Conservation (phyloP, 2,888 invertebrate species). For the Capitulum mitella region DNA sequence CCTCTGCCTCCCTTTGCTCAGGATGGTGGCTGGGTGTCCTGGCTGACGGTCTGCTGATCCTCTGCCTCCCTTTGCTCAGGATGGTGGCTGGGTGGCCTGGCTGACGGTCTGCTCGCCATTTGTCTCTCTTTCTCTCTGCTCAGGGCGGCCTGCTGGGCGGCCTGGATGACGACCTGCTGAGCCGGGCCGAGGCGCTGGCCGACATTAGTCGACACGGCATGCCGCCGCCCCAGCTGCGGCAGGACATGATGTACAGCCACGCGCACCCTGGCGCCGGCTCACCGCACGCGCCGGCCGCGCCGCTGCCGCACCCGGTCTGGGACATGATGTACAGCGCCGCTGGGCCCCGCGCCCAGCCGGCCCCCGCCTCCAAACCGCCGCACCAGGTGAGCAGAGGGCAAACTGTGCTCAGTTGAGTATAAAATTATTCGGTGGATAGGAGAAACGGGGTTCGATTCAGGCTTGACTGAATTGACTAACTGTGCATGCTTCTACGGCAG, state of each 20-base stretch:
- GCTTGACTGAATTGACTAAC: too few relatives aligned
- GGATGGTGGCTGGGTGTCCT: too few relatives aligned
- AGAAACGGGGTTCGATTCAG: too few relatives aligned
- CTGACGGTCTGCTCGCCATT: too few relatives aligned
- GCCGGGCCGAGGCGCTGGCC: conserved; percentile 86
- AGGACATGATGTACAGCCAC: conserved; percentile 78
- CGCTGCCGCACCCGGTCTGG: conserved; percentile 41
- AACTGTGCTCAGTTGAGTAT: too few relatives aligned
- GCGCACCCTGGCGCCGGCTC: conserved; percentile 67
- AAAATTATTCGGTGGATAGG: too few relatives aligned
- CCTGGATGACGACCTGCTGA: conserved; percentile 86
- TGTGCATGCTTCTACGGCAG: too few relatives aligned
- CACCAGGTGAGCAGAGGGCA: conserved; percentile 24
- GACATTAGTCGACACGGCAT: conserved; percentile 55
- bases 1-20: too few relatives aligned
- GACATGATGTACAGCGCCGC: conserved; percentile 31
- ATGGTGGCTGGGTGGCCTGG: too few relatives aligned
- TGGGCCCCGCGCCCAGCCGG: conserved; percentile 37
- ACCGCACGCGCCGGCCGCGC: conserved; percentile 57
- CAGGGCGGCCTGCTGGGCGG: conserved; percentile 93
- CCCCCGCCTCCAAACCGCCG: conserved; percentile 26
- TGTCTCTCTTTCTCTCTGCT: too few relatives aligned
- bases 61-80: too few relatives aligned
- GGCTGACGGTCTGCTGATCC: too few relatives aligned
- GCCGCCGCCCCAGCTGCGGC: conserved; percentile 66